Evolutionary conservation across 2,888 invertebrate genomes (phyloP).

Genomic region (Orthosia incerta): DNA sequence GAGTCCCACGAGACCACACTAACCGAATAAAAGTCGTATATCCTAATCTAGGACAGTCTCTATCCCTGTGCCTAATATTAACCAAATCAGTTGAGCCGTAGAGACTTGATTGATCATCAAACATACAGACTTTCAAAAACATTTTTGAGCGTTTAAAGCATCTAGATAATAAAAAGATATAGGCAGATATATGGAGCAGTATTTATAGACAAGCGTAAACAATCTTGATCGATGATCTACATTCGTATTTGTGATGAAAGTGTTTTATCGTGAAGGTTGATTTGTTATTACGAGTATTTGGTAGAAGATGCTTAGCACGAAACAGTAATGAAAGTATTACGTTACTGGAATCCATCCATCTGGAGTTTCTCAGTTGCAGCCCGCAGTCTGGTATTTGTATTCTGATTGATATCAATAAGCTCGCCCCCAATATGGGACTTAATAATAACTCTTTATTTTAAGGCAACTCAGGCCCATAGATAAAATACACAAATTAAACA

Average conservation of each 20-base stretch:
- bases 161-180: slow-evolving; percentile 1
- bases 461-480: too few species aligned
- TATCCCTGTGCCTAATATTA: not conserved
- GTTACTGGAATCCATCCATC: not conserved
- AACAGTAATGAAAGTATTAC: not conserved
- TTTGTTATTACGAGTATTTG: slow-evolving; percentile 1
- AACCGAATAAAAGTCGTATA: not conserved
- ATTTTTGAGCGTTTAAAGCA: not conserved
- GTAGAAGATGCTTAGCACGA: not conserved
- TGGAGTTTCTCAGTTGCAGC: too few species aligned
- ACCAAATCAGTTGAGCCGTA: not conserved
- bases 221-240: slow-evolving; percentile 23
- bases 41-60: not conserved
- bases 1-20: not conserved
- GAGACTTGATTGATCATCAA: not conserved
- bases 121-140: not conserved
- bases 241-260: slow-evolving; percentile 11
- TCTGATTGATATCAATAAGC: not conserved
- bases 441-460: too few species aligned
- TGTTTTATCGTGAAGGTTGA: slow-evolving; percentile 2
- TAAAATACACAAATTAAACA: too few species aligned
- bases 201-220: slow-evolving; percentile 41
- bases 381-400: too few species aligned
- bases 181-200: slow-evolving; percentile 23
- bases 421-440: too few species aligned